Conservation (phyloP, 2,888 invertebrate species). For the Nyleta sp. region DNA sequence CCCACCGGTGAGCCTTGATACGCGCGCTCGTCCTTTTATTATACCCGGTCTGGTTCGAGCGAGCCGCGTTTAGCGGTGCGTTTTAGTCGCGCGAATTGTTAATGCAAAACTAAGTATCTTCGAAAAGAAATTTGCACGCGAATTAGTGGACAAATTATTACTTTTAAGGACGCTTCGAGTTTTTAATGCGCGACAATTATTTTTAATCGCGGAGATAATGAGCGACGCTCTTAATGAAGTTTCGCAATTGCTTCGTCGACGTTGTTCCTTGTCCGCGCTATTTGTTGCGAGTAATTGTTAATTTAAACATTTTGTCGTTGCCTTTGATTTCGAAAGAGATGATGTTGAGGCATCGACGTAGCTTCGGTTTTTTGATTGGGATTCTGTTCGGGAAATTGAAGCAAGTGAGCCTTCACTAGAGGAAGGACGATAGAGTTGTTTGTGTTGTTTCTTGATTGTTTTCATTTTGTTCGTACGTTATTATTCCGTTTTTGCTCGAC, state of each 20-base stretch:
- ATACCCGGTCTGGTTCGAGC: too few species aligned
- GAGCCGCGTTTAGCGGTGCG: too few species aligned
- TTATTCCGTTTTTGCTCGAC: too few species aligned
- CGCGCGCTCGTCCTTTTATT: not conserved
- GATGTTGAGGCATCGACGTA: too few species aligned
- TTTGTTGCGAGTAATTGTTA: not conserved
- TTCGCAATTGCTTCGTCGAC: not conserved
- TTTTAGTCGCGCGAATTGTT: constrained; percentile 22
- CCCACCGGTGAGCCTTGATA: constrained; percentile 18
- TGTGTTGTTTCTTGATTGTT: too few species aligned
- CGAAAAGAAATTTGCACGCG: constrained; percentile 20
- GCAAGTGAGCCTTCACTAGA: too few species aligned
- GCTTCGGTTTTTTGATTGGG: too few species aligned
- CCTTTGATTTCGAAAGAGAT: too few species aligned
- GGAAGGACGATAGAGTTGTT: too few species aligned
- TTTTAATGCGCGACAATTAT: constrained; percentile 20
- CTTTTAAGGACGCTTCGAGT: constrained; percentile 21
- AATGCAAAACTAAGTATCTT: constrained; percentile 15
- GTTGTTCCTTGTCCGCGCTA: not conserved
- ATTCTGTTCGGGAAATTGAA: too few species aligned
- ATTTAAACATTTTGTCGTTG: not conserved
- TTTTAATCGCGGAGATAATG: not conserved
- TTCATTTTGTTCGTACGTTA: too few species aligned
- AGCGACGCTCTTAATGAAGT: not conserved
- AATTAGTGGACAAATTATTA: too few species aligned